Evolutionary conservation across 37 sponge, comb jelly and placozoan genomes (phyloP), one percentile per base, ranked within the genome.

Genomic region (Ianthella basta): DNA sequence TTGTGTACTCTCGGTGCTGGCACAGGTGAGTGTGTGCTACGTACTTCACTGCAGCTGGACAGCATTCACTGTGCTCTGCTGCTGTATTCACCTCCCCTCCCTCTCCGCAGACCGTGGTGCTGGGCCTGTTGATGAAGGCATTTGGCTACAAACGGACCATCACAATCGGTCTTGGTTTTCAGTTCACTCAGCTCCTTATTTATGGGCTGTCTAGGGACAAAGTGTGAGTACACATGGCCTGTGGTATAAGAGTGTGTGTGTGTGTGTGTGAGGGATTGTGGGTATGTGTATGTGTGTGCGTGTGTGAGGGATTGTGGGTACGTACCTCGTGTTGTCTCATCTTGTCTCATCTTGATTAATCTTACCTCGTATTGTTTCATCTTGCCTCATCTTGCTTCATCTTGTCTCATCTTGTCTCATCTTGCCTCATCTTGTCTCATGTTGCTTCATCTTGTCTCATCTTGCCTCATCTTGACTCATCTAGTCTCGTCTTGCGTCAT

Each of bases 111-210:
- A 96, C 97, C 6, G 53, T 88, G 29, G 67, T 85, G 20, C 81
- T 94, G 30, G 60, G 85, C 18, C 60, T 36, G 44, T 80, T 94
- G 55, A 88, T 92, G 88, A 56, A 79, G 35, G 50, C 56, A 14
- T 60, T 91, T 64, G 94, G 94, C 30, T 59, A 91, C 83, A 94
- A 93, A 53, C 60, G 78, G 56, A 84, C 91, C 39, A 92, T 97
- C 56, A 78, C 89, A 65, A 87, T 91, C 16, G 97, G 97, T 3
- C 87, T 94, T 24, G 36, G 79, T 4, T 63, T 91, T 15, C 97
- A 94, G 82, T 84, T 92, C 40, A 78, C 66, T 0, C 97, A 96
- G 78, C 88, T 96, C 8, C 40, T 87, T 59, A 91, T 89, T 23
- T 94, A 85, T 80, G 96, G 97, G 0, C 60, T 94, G 14, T 88